Percentiles rank a stretch among this genome's conserved stretches.
These are phyloP conservation scores for Heliconius ismenius DNA, from an alignment of 2,888 invertebrate species.

Conservation along the genomic window DNA sequence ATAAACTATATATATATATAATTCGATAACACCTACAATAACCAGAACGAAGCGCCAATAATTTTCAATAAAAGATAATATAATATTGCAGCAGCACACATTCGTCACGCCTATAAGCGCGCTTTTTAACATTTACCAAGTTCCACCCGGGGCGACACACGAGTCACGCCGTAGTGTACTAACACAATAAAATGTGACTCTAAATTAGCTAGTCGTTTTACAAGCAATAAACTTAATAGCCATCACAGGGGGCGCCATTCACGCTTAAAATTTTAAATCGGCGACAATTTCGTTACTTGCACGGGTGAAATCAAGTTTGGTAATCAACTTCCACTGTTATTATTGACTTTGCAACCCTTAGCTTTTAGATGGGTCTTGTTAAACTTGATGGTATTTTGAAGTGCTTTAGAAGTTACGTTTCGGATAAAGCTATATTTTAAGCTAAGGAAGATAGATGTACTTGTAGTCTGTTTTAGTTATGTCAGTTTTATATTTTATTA, in stretches of 20 bases:
- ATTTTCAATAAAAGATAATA: not conserved
- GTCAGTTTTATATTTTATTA: not conserved
- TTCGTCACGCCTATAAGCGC: slow-evolving; percentile 18
- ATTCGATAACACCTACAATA: not conserved
- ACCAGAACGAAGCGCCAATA: not conserved
- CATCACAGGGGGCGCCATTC: slow-evolving; percentile 59
- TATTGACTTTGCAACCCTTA: slow-evolving; percentile 55
- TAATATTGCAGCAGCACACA: not conserved
- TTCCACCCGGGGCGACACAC: slow-evolving; percentile 66
- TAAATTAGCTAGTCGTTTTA: slow-evolving; percentile 81
- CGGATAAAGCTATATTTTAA: not conserved
- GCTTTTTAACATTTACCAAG: slow-evolving; percentile 44
- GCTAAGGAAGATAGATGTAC: not conserved
- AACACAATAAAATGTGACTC: slow-evolving; percentile 79
- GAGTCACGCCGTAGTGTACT: slow-evolving; percentile 64
- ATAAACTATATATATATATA: not conserved
- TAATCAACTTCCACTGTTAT: slow-evolving; percentile 67
- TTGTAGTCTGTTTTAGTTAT: not conserved
- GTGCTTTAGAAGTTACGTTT: slow-evolving; percentile 4
- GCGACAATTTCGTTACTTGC: slow-evolving; percentile 69
- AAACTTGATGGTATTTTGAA: slow-evolving; percentile 22
- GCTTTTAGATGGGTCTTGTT: slow-evolving; percentile 28
- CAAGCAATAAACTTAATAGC: slow-evolving; percentile 80
- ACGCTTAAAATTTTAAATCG: slow-evolving; percentile 69
- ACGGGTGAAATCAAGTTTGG: slow-evolving; percentile 60